Evolutionary conservation across 1,140 invertebrate genomes (phyloP), one percentile per base, ranked within the genome.

Genomic region (Holotrichia oblita): DNA sequence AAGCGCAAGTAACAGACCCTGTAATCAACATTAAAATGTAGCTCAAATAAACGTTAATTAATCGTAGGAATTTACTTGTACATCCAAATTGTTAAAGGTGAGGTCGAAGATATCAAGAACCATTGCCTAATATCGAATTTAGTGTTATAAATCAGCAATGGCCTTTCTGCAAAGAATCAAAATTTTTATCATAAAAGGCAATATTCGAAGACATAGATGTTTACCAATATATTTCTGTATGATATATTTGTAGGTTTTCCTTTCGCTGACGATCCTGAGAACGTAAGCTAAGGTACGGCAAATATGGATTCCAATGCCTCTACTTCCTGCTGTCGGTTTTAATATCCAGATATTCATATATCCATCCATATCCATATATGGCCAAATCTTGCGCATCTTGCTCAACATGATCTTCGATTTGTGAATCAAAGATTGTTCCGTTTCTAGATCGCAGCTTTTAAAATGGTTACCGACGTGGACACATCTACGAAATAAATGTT

Each of bases 201-300:
- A 69, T 22, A 10, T 69, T 34, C 20, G 0, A 69, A 8, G 8
- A 69, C 24, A 24, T 3, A 24, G 7, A 22, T 20, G 10, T 1
- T 20, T 85, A 96, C 95, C 96, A 81, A 98, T 97, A 87, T 98
- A 98, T 88, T 98, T 98, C 86, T 98, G 96, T 20, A 97, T 92
- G 40, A 98, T 91, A 86, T 94, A 97, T 87, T 94, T 93, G 79
- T 91, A 89, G 79, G 92, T 92, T 2, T 88, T 86, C 83, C 90
- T 89, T 79, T 89, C 86, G 22, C 90, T 86, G 79, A 90, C 84
- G 88, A 88, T 90, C 78, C 91, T 88, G 82, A 94, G 84, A 80
- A 98, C 96, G 12, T 93, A 85, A 40, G 82, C 77, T 20, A 87
- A 55, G 6, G 84, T 86, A 61, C 86, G 73, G 55, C 85, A 86